Conservation (phyloP, 2,888 invertebrate species). For the Chaitophorus viminalis region DNA sequence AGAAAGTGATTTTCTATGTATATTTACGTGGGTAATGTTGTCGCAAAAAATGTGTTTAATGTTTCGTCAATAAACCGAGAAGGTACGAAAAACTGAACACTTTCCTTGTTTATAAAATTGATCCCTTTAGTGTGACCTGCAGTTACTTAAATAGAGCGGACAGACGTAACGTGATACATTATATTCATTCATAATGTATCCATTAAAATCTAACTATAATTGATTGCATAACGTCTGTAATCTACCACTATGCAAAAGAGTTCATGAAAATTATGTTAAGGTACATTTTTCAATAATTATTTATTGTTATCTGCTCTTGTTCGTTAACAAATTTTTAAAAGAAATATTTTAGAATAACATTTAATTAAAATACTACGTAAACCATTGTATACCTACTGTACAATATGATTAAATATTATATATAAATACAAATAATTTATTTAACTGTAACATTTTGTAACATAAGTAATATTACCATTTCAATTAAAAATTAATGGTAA, state of each 20-base stretch:
- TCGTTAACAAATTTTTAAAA: neutral
- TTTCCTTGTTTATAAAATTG: constrained; percentile 39
- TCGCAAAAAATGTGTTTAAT: constrained; percentile 13
- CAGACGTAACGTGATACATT: constrained; percentile 21
- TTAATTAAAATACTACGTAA: neutral
- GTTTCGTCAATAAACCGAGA: constrained; percentile 10
- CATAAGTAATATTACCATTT: too few species aligned
- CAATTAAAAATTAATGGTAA: too few species aligned
- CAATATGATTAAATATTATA: too few species aligned
- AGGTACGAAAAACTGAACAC: constrained; percentile 7
- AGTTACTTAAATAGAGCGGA: constrained; percentile 19
- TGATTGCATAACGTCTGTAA: constrained; percentile 7
- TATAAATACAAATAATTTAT: too few species aligned
- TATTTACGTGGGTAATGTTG: neutral
- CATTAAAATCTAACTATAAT: neutral
- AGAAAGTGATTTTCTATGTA: constrained; percentile 32
- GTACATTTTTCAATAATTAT: neutral
- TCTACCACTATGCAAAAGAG: neutral
- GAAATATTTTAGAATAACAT: neutral
- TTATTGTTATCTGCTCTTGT: neutral
- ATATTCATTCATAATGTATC: neutral
- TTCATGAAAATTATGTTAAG: neutral
- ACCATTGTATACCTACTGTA: too few species aligned
- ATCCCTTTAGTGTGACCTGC: constrained; percentile 32
- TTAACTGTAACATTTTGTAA: too few species aligned